Evolutionary conservation across 2,113 vertebrate species (phyloP).

Genomic region (Mormyrus lacerda): DNA sequence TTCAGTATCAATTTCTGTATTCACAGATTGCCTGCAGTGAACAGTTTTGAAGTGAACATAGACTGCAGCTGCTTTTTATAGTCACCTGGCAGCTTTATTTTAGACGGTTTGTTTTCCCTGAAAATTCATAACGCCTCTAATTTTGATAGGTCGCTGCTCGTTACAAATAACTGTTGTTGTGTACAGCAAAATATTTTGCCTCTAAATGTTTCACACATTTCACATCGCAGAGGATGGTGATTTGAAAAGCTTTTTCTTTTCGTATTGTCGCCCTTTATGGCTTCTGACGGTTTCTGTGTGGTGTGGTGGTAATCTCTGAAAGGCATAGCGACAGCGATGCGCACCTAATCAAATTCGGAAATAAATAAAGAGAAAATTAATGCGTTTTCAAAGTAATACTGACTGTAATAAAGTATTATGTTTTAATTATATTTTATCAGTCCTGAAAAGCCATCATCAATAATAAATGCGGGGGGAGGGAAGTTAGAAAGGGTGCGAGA

Average conservation of each 20-base stretch:
- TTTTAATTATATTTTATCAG: neutral
- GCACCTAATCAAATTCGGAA: neutral
- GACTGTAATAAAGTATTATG: neutral
- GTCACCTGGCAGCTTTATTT: constrained; percentile 33
- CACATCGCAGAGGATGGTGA: neutral
- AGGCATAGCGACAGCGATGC: neutral
- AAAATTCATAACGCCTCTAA: constrained; percentile 3
- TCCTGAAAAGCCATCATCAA: neutral
- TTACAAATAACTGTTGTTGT: neutral
- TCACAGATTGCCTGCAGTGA: constrained; percentile 40
- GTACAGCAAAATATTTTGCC: neutral
- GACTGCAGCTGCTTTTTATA: constrained; percentile 8
- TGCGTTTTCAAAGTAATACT: neutral
- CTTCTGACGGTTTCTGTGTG: neutral
- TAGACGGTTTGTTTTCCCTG: constrained; percentile 29
- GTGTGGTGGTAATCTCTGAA: neutral
- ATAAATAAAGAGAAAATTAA: neutral
- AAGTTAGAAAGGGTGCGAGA: neutral
- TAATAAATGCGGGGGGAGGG: neutral
- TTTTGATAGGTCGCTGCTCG: neutral
- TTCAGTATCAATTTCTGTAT: constrained; percentile 33
- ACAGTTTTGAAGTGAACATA: constrained; percentile 35
- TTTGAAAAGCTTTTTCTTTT: neutral
- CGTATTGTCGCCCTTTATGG: neutral
- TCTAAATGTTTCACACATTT: neutral